Evolutionary conservation across 2,797 vertebrate species (phyloP).

Genomic region (Sebastes diaconus): DNA sequence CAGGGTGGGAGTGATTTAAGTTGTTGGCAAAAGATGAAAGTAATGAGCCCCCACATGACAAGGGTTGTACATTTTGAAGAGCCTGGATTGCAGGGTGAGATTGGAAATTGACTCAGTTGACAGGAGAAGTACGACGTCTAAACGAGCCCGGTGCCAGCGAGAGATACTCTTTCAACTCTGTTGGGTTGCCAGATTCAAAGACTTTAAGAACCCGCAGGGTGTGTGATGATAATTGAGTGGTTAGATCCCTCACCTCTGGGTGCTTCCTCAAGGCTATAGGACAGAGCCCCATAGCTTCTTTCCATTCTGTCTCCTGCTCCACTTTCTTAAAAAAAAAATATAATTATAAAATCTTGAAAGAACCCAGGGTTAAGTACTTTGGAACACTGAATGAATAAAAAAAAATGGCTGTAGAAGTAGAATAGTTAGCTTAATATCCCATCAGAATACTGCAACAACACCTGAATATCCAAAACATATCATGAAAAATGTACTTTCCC

Average conservation of each 20-base stretch:
- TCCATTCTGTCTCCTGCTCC: background rate
- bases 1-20: background rate
- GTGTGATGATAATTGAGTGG: background rate
- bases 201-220: background rate
- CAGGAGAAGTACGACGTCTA: background rate
- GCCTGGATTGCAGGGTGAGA: background rate
- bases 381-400: background rate
- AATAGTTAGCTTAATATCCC: background rate
- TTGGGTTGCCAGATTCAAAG: constrained; percentile 1
- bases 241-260: constrained; percentile 4
- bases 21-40: background rate
- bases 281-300: background rate
- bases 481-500: background rate
- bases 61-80: background rate
- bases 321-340: background rate
- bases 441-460: background rate
- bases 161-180: background rate
- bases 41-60: background rate
- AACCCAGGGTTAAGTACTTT: background rate
- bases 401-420: background rate
- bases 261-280: background rate
- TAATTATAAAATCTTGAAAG: background rate
- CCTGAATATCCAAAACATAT: background rate
- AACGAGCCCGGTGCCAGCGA: constrained; percentile 8
- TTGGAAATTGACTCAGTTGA: constrained; percentile 9